A percentile compares a stretch with the other conserved stretches of the same genome.
These are phyloP conservation scores for Psittacus erithacus DNA, from an alignment of 2,113 vertebrate species.

Conservation along the genomic window DNA sequence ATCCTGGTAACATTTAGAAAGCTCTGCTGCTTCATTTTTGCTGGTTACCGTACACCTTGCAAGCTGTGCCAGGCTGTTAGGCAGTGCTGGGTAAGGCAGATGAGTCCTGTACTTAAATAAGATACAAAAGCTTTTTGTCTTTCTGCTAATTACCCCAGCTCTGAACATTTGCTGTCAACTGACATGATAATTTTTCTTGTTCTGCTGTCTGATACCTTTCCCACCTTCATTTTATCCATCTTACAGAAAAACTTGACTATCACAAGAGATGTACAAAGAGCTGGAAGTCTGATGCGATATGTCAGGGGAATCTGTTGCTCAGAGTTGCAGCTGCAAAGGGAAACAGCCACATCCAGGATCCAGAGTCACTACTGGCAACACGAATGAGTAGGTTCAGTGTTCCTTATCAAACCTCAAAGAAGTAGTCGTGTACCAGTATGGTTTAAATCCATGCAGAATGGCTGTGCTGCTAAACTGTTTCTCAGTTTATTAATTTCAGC, in stretches of 20 bases:
- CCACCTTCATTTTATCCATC: not conserved
- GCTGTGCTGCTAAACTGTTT: not conserved
- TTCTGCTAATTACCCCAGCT: not conserved
- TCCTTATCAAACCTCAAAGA: not conserved
- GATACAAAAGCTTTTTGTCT: not conserved
- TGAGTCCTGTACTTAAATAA: not conserved
- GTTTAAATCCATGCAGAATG: not conserved
- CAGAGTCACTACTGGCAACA: not conserved
- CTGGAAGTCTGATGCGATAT: not conserved
- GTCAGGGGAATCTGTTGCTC: not conserved
- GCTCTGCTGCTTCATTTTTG: not conserved
- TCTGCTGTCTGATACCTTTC: not conserved
- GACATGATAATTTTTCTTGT: not conserved
- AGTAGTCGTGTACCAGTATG: not conserved
- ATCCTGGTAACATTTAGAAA: not conserved
- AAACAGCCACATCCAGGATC: not conserved
- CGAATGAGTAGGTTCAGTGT: not conserved
- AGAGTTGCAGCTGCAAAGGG: not conserved
- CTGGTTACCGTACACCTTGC: not conserved
- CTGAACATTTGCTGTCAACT: not conserved
- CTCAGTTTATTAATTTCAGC: not conserved
- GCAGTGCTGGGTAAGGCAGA: not conserved
- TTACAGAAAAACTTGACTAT: not conserved
- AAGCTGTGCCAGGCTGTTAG: not conserved
- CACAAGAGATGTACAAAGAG: not conserved